Conservation (phyloP, 2,113 vertebrate species). For the Eptatretus burgeri region DNA sequence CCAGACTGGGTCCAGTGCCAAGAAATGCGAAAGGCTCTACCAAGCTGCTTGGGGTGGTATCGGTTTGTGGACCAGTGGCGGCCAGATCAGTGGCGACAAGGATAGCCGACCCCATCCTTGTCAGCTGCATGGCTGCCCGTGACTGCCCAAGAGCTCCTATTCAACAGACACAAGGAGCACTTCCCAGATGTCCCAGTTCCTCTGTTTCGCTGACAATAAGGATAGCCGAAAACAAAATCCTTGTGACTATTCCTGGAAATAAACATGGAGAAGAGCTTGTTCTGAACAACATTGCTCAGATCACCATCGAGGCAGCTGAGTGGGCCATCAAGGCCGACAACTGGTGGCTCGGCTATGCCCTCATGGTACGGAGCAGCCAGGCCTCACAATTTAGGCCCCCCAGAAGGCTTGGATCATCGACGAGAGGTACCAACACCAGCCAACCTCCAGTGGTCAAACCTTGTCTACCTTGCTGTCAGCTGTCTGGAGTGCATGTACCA, state of each 20-base stretch:
- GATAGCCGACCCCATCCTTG: too few relatives aligned
- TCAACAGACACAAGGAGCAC: neutral
- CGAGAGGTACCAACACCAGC: too few relatives aligned
- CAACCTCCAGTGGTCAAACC: neutral
- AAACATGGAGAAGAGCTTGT: neutral
- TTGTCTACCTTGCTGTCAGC: neutral
- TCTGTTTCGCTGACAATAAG: neutral
- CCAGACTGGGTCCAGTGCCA: too few relatives aligned
- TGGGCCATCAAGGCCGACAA: neutral
- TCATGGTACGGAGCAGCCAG: neutral
- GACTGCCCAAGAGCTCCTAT: neutral
- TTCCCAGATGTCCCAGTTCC: neutral
- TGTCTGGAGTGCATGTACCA: neutral
- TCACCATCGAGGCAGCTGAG: neutral
- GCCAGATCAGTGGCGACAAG: too few relatives aligned
- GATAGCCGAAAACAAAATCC: neutral
- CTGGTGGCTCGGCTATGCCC: neutral
- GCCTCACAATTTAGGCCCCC: neutral
- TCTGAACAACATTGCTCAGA: neutral
- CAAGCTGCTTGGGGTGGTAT: too few relatives aligned
- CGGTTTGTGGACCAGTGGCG: too few relatives aligned
- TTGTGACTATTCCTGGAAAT: neutral
- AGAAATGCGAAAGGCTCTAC: too few relatives aligned
- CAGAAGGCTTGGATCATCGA: neutral
- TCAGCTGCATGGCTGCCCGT: too few relatives aligned